Evolutionary conservation across 2,888 invertebrate genomes (phyloP), one percentile per base, ranked within the genome.

Genomic region (Conistra vaccinii): DNA sequence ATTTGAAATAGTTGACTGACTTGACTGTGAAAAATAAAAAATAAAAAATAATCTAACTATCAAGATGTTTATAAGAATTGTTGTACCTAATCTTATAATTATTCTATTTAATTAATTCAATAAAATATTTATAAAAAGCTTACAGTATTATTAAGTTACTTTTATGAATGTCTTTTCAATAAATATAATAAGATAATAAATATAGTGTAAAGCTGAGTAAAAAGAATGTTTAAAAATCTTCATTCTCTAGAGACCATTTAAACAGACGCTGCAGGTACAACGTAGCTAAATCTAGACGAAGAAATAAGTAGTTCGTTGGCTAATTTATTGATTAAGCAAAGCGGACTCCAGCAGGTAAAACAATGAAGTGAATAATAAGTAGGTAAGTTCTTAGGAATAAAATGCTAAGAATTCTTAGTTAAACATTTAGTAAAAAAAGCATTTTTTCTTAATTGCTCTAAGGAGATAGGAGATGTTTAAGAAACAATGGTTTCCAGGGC

Each of bases 241-340:
- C 6, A 29, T 14, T 61, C 29, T 48, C 14, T 32, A 42, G 17
- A 69, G 29, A 39, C 20, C 26, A 69, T 32, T 57, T 51, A 10
- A n/a, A 17, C 35, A 60, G 14, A 45, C n/a, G 4, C 17, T 67
- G 48, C 23, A 26, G n/a, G 23, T 61, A 42, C 12, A 17, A 57
- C 3, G 5, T 32, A 29, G 65, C n/a, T 76, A 53, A 60, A 68
- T 67, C 10, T 51, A 35, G 55, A 35, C 61, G 9, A 45, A 63
- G 45, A 57, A 82, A 61, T 71, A 78, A 73, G 69, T 71, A 65
- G 72, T 83, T 65, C 75, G 62, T 53, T 32, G 53, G 45, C 51
- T 76, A 82, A 80, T 82, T 80, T 71, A 76, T 83, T 75, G 74
- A 73, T 63, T 63, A 73, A 79, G 63, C 42, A 79, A 74, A 82